Evolutionary conservation across 2,888 invertebrate genomes (phyloP).

Genomic region (Euzetes globulus): DNA sequence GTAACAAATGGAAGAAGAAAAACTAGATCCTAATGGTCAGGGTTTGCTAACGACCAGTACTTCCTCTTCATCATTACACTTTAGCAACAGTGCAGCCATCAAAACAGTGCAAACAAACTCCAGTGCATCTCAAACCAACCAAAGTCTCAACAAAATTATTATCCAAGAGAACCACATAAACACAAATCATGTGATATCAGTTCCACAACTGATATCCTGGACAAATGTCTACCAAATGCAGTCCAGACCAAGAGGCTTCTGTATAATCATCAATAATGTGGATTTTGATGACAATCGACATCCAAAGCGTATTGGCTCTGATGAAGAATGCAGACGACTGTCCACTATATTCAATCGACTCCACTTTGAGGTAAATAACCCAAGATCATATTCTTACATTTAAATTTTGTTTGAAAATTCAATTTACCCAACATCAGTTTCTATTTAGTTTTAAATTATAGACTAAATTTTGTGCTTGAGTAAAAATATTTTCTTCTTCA

Average conservation of each 20-base stretch:
- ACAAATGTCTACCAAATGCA: background rate
- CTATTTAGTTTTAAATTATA: too few species aligned
- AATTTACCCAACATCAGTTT: too few species aligned
- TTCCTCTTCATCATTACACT: background rate
- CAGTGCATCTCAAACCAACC: background rate
- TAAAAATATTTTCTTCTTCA: too few species aligned
- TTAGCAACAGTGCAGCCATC: background rate
- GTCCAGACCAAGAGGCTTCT: constrained; percentile 29
- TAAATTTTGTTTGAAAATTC: too few species aligned
- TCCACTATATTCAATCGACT: constrained; percentile 19
- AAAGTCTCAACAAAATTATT: background rate
- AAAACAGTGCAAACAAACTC: background rate
- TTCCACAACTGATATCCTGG: background rate
- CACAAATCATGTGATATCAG: background rate
- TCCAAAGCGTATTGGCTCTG: constrained; percentile 33
- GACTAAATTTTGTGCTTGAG: too few species aligned
- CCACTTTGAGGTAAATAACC: constrained; percentile 17
- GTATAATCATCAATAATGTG: constrained; percentile 37
- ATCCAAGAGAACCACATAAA: background rate
- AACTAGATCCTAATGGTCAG: background rate
- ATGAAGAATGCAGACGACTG: constrained; percentile 29
- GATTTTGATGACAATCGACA: constrained; percentile 18
- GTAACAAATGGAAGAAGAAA: background rate
- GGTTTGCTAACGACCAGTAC: background rate
- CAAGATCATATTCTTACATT: too few species aligned